These are phyloP conservation scores for Speoplatyrhinus poulsoni DNA, from an alignment of 2,113 vertebrate genomes.

Conservation along the genomic window DNA sequence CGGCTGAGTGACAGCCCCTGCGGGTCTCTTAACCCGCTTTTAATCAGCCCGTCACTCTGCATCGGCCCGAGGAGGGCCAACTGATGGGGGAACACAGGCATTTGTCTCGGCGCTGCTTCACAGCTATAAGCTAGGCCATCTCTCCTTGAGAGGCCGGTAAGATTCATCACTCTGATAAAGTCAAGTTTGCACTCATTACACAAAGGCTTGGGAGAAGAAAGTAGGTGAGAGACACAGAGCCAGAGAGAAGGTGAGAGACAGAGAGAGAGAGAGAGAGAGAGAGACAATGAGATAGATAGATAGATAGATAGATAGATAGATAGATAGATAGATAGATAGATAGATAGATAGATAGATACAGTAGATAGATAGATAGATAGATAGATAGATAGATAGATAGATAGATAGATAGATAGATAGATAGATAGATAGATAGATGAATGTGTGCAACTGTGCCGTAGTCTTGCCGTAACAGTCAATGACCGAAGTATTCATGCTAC, in stretches of 20 bases:
- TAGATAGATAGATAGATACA: no score
- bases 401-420: no score
- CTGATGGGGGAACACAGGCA: constrained; percentile 56
- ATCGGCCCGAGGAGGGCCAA: constrained; percentile 71
- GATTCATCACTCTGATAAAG: constrained; percentile 78
- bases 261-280: not conserved
- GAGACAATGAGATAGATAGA: constrained; percentile 3
- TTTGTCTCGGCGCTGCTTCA: constrained; percentile 72
- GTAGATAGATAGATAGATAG: no score
- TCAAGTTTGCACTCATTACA: constrained; percentile 48
- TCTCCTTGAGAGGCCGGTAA: constrained; percentile 75
- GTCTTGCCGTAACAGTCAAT: no score
- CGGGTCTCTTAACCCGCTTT: constrained; percentile 74
- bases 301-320: not conserved
- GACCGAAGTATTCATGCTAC: no score
- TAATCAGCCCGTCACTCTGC: constrained; percentile 79
- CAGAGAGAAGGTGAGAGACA: not conserved
- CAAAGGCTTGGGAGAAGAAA: constrained; percentile 53
- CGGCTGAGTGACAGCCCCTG: constrained; percentile 65
- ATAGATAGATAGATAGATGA: no score
- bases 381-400: no score
- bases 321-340: not conserved
- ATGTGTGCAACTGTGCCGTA: constrained; percentile 32
- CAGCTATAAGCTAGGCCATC: constrained; percentile 42
- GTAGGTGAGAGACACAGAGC: constrained; percentile 2